Percentiles rank a stretch among this genome's conserved stretches.
phyloP scores from a whole-genome alignment of 1,140 invertebrate species.

The Mylabris phalerata region DNA sequence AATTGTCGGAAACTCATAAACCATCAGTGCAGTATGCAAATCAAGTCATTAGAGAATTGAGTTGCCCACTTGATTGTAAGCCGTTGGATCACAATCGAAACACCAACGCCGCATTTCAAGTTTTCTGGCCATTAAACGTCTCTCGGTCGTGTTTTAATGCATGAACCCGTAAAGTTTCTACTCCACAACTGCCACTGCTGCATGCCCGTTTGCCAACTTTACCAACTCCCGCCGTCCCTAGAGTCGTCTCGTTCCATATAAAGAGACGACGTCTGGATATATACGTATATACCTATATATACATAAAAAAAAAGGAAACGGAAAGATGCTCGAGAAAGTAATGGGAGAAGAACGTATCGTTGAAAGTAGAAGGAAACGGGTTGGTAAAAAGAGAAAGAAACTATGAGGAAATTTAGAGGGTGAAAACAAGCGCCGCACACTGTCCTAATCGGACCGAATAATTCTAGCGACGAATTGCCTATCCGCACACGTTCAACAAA shows the following conservation, averaged over 20 bases:
- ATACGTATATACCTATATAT: no score
- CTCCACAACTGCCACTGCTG: neutral
- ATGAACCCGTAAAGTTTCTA: neutral
- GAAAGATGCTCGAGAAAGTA: neutral
- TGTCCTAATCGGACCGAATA: constrained; percentile 3
- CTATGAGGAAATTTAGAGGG: constrained; percentile 7
- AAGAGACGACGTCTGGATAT: no score
- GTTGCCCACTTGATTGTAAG: no score
- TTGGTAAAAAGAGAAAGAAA: neutral
- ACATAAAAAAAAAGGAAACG: neutral
- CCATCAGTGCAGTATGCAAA: no score
- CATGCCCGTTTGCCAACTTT: constrained; percentile 3
- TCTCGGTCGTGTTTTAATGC: constrained; percentile 4
- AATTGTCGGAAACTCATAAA: no score
- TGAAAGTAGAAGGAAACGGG: no score
- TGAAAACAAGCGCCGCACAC: constrained; percentile 4
- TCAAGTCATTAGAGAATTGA: no score
- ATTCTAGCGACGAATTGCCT: constrained; percentile 3
- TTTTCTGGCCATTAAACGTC: constrained; percentile 5
- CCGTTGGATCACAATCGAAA: no score
- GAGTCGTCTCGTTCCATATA: no score
- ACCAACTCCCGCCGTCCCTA: neutral
- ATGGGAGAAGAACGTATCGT: no score
- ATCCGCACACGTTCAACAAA: neutral
- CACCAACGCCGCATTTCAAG: no score